Conservation (phyloP, 2,797 vertebrate species). For the Centropyge bicolor region DNA sequence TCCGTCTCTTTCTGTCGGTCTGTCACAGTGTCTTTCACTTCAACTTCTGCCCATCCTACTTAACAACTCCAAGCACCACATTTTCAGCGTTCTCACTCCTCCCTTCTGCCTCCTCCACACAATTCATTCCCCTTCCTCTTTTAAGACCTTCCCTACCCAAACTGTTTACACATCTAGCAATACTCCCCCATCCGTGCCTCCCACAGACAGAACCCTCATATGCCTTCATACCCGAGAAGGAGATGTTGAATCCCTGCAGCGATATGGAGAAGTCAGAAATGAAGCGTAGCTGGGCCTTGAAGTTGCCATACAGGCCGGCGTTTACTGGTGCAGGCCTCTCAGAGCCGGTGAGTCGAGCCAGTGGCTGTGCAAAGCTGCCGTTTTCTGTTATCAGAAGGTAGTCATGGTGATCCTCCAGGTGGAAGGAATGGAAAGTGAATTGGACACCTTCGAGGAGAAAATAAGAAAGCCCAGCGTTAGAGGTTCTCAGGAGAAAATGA, state of each 20-base stretch:
- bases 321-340: conserved; percentile 81
- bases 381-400: conserved; percentile 89
- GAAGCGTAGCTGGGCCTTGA: conserved; percentile 87
- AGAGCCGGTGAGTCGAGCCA: conserved; percentile 86
- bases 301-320: conserved; percentile 87
- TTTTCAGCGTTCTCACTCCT: conserved; percentile 27
- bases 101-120: conserved; percentile 12
- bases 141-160: conserved; percentile 15
- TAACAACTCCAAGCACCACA: conserved; percentile 31
- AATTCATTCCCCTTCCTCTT: conserved; percentile 8
- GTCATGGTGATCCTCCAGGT: conserved; percentile 88
- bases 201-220: conserved; percentile 37
- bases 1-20: conserved; percentile 30
- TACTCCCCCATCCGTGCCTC: neutral
- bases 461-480: conserved; percentile 12
- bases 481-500: conserved; percentile 15
- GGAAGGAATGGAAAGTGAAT: conserved; percentile 86
- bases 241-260: conserved; percentile 87
- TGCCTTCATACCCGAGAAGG: conserved; percentile 80
- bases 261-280: conserved; percentile 89
- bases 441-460: conserved; percentile 81
- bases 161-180: neutral
- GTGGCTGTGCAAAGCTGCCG: conserved; percentile 84
- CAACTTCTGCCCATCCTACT: conserved; percentile 10
- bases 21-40: conserved; percentile 19